phyloP scores from a whole-genome alignment of 2,797 vertebrate species.

The Rhinophrynus dorsalis region DNA sequence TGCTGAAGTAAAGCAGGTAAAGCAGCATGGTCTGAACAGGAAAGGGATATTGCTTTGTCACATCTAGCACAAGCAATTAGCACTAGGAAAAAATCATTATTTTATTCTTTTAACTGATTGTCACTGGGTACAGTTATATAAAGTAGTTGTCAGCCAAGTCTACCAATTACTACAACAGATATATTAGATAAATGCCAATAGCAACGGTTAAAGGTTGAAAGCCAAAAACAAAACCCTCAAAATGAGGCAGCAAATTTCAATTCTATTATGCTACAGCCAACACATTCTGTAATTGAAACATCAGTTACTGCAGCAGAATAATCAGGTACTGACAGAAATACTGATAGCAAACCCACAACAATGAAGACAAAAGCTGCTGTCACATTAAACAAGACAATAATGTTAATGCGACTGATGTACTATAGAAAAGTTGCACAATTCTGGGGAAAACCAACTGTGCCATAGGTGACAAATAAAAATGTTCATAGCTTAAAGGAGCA shows the following conservation, averaged over 20 bases:
- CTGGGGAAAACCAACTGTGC: too few relatives aligned
- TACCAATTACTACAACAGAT: constrained; percentile 31
- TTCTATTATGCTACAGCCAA: constrained; percentile 23
- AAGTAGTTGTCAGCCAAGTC: constrained; percentile 6
- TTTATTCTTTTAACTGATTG: constrained; percentile 11
- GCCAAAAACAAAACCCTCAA: neutral
- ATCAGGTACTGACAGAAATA: constrained; percentile 12
- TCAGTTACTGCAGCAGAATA: neutral
- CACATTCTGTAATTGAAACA: constrained; percentile 31
- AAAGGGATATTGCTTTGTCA: constrained; percentile 12
- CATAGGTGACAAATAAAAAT: too few relatives aligned
- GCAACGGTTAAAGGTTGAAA: neutral
- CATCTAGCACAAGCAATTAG: constrained; percentile 34
- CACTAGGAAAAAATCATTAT: constrained; percentile 23
- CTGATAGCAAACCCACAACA: neutral
- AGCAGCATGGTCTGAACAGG: neutral
- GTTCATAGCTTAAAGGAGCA: too few relatives aligned
- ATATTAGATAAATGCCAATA: constrained; percentile 28
- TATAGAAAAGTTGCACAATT: too few relatives aligned
- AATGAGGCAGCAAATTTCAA: neutral
- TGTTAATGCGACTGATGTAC: too few relatives aligned
- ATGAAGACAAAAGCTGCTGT: neutral
- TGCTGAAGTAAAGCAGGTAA: too few relatives aligned
- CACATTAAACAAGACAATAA: neutral
- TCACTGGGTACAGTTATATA: constrained; percentile 16